Base-by-base conservation (phyloP, 2,113 vertebrate genomes). In the Cranoglanis bouderius region DNA sequence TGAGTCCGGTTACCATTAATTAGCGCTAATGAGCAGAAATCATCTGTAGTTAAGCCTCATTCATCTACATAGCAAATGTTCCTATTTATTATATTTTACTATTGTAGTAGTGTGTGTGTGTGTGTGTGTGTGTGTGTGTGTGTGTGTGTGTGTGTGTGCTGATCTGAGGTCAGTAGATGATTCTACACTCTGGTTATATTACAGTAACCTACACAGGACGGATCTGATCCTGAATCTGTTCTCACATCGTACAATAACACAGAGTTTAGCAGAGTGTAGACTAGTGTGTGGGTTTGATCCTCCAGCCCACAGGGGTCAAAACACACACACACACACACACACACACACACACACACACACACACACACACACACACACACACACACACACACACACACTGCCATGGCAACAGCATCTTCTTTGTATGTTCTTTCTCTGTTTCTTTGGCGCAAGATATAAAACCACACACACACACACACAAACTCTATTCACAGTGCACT, bases 341-440 rank as follows among this genome's bases (percentile, higher is more conserved):
- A 24, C 6, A 35, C 80, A 38, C n/a, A 59, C 82, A 63, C 55
- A 49, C 75, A 49, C n/a, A 59, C 18, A 26, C 78, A n/a, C 40
- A 32, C 53, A 38, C 49, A 82, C 51, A 82, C 51, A 55, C 49
- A 32, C 49, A 19, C 81, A 61, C 55, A 61, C 53, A 61, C 81
- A 83, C 53, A 63, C 82, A 84, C 57, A 63, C 4, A 26, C 84
- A 85, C 67, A 57, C 67, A 40, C 32, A 43, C 53, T 59, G n/a
- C 72, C 72, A 86, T 86, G 85, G 85, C 85, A 86, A 86, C 85
- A 75, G 24, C 51, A 63, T 65, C 46, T 83, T 61, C 32, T 84
- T 84, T 84, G 7, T 65, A 63, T 84, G 57, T 61, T 84, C 57
- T 65, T 46, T 61, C 32, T 82, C n/a, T 57, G 32, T 82, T 53